Evolutionary conservation across 64 coral and sea anemone species (phyloP).

Genomic region (Montipora cactus): DNA sequence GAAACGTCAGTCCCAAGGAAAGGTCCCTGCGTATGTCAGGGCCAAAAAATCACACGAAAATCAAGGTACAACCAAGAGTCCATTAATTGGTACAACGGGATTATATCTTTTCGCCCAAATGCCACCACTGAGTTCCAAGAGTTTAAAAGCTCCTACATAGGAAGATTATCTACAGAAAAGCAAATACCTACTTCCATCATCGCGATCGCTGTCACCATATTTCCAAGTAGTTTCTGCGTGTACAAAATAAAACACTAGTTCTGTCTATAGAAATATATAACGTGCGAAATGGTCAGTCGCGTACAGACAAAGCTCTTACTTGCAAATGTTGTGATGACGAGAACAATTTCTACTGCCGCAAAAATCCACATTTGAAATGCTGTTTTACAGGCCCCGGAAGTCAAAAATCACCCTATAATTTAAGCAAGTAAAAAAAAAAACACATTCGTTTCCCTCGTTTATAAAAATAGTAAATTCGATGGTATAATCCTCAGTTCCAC

Average conservation of each 20-base stretch:
- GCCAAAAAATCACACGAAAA: too few relatives aligned
- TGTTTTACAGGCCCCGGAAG: neutral
- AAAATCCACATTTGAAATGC: neutral
- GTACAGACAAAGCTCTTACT: neutral
- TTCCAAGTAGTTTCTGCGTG: conserved; percentile 17
- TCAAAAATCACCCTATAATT: neutral
- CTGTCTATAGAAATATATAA: neutral
- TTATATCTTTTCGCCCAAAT: too few relatives aligned
- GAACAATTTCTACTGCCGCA: neutral
- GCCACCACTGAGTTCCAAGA: too few relatives aligned
- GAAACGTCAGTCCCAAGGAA: too few relatives aligned
- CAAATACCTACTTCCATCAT: neutral
- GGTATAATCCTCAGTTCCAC: neutral
- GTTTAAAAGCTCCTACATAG: too few relatives aligned
- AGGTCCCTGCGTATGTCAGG: too few relatives aligned
- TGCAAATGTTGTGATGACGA: neutral
- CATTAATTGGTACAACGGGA: too few relatives aligned
- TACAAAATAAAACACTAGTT: neutral
- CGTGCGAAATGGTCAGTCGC: too few relatives aligned
- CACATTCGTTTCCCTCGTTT: neutral
- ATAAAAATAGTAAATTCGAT: neutral
- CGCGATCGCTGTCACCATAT: conserved; percentile 28
- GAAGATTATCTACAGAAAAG: neutral
- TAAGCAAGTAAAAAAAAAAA: too few relatives aligned
- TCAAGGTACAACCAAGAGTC: too few relatives aligned